A percentile compares a stretch with the other conserved stretches of the same genome.
phyloP scores from a whole-genome alignment of 2,888 invertebrate genomes.

The Bhutanitis thaidina region DNA sequence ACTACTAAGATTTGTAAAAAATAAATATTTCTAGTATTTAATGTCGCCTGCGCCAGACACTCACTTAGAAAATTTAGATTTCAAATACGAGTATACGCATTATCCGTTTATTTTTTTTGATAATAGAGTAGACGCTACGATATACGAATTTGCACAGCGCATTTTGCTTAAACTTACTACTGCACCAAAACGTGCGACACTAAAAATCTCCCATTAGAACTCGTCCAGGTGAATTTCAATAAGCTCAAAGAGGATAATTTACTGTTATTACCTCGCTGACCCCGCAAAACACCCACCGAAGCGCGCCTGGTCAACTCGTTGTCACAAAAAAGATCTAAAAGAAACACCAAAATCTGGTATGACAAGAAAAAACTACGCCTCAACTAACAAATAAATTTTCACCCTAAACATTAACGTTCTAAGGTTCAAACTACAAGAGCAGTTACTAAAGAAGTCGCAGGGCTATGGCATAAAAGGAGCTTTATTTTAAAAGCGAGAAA shows the following conservation, averaged over 20 bases:
- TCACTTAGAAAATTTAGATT: too few species aligned
- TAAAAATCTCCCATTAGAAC: slow-evolving; percentile 62
- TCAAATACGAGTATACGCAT: too few species aligned
- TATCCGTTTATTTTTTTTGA: too few species aligned
- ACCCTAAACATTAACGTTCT: slow-evolving; percentile 34
- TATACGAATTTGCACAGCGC: too few species aligned
- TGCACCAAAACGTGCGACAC: slow-evolving; percentile 30
- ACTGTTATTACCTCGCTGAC: slow-evolving; percentile 78
- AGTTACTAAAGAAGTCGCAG: slow-evolving; percentile 32
- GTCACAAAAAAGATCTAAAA: slow-evolving; percentile 68
- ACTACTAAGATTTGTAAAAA: too few species aligned
- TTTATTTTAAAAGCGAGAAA: slow-evolving; percentile 77
- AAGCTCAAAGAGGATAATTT: slow-evolving; percentile 74
- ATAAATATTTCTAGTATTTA: too few species aligned
- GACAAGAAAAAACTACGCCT: slow-evolving; percentile 58
- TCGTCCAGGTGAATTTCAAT: slow-evolving; percentile 69
- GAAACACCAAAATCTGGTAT: slow-evolving; percentile 71
- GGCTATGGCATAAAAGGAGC: slow-evolving; percentile 64
- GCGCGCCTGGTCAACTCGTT: slow-evolving; percentile 57
- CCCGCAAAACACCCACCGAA: slow-evolving; percentile 77
- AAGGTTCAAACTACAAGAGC: slow-evolving; percentile 33
- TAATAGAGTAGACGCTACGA: too few species aligned
- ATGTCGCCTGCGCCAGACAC: too few species aligned
- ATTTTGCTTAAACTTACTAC: neutral
- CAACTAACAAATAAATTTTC: slow-evolving; percentile 34